Base-by-base conservation (phyloP, 2,888 invertebrate species). In the Drosophila peninsularis region DNA sequence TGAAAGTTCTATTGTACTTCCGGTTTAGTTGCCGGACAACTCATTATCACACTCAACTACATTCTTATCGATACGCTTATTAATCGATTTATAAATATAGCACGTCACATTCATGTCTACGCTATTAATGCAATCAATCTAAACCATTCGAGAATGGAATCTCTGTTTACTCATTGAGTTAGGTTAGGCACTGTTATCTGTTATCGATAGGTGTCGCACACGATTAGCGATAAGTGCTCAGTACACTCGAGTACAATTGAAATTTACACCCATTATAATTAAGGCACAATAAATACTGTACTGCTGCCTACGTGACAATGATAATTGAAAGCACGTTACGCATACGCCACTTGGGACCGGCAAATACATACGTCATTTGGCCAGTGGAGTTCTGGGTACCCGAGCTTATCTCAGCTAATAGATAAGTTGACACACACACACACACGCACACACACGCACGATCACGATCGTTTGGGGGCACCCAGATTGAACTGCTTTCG, bases 361-460 rank as follows among this genome's bases (percentile, higher is more conserved):
- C 14, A 14, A 6, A n/a, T 13, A 57, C 37, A 53, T 69, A 84
- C 82, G 84, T 82, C 87, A 87, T 63, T 49, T 49, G 49, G 79
- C 68, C 55, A 55, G 49, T 49, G 60, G 53, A 58, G 42, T 72
- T 54, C 32, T 65, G 56, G 54, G 55, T 32, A 45, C 41, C 2
- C 47, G 14, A 50, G 57, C 62, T 76, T 81, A 83, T 82, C 86
- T 80, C 45, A 71, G 56, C 56, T 54, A 76, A 83, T 86, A 82
- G 79, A 73, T 42, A 44, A 54, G 47, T 62, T 57, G 3, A 17
- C 27, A n/a, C 27, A n/a, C 49, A 62, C 10, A 66, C 80, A 58
- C 41, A 19, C 21, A 21, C 49, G 6, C 63, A 71, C 73, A 45
- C 5, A 4, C 44, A 24, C 54, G n/a, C n/a, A 57, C 68, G 57